Percentiles rank a stretch among this genome's conserved stretches.
Conservation (phyloP, 1,140 invertebrate genomes). For the Saxidomus purpurata region DNA sequence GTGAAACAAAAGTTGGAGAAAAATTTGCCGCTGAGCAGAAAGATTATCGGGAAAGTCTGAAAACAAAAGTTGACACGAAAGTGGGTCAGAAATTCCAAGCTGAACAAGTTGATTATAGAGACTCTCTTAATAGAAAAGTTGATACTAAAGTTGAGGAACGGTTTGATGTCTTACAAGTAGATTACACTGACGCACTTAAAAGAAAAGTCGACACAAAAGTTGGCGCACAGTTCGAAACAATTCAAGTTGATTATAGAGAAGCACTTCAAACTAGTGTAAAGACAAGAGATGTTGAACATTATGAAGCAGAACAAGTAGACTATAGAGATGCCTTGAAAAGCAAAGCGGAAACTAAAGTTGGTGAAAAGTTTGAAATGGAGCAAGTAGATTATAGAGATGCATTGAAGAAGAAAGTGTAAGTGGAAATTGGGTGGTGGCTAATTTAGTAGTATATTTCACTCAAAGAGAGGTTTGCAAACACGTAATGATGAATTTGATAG, state of each 20-base stretch:
- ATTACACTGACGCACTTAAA: constrained; percentile 77
- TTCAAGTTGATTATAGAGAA: constrained; percentile 61
- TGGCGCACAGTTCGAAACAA: constrained; percentile 36
- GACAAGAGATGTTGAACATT: constrained; percentile 45
- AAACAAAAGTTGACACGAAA: constrained; percentile 60
- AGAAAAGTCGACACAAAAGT: constrained; percentile 75
- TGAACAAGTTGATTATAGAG: constrained; percentile 79
- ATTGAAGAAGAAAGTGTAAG: constrained; percentile 48
- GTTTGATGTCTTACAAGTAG: constrained; percentile 63
- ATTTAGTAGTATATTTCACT: too few species aligned
- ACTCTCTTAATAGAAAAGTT: constrained; percentile 78
- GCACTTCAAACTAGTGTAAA: constrained; percentile 46
- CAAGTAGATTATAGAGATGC: constrained; percentile 66
- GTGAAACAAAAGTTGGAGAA: constrained; percentile 69
- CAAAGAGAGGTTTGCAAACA: too few species aligned
- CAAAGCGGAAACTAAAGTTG: constrained; percentile 45
- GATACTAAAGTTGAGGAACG: constrained; percentile 53
- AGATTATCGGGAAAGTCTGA: constrained; percentile 74
- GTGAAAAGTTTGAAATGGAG: constrained; percentile 43
- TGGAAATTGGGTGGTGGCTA: not conserved
- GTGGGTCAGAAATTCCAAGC: constrained; percentile 53
- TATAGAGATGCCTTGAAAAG: constrained; percentile 51
- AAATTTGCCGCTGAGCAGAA: constrained; percentile 72
- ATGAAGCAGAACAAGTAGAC: constrained; percentile 58
- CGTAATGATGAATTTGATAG: too few species aligned